Evolutionary conservation across 2,888 invertebrate species (phyloP).

Genomic region (Harpagoxenus sublaevis): DNA sequence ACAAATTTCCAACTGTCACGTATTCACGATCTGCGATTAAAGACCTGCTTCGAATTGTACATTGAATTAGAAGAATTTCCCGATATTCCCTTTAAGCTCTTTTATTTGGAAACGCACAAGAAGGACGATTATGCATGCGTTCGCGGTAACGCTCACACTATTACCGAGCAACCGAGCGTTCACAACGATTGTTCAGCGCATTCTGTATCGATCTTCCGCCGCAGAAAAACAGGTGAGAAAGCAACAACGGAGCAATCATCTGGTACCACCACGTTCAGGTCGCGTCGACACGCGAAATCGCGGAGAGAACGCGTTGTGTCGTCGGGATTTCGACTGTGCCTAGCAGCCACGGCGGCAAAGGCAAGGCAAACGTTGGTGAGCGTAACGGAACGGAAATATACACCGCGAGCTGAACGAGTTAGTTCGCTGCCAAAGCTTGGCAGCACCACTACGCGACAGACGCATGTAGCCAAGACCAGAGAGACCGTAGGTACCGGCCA

Average conservation of each 20-base stretch:
- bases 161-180: neutral
- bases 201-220: neutral
- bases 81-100: neutral
- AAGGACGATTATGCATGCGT: neutral
- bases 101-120: neutral
- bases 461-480: constrained; percentile 61
- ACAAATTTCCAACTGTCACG: neutral
- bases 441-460: constrained; percentile 71
- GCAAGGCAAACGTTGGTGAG: constrained; percentile 58
- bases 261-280: neutral
- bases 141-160: neutral
- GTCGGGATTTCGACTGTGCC: constrained; percentile 38
- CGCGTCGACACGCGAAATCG: constrained; percentile 1
- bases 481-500: constrained; percentile 77
- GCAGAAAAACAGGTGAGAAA: neutral
- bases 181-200: neutral
- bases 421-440: constrained; percentile 81
- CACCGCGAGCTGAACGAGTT: constrained; percentile 71
- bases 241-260: neutral
- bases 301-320: constrained; percentile 19
- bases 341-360: constrained; percentile 27
- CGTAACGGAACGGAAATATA: constrained; percentile 81
- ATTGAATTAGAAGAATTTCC: neutral
- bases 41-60: neutral
- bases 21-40: neutral